Evolutionary conservation across 1,140 invertebrate species (phyloP).

Genomic region (Drosophila kohkoa): DNA sequence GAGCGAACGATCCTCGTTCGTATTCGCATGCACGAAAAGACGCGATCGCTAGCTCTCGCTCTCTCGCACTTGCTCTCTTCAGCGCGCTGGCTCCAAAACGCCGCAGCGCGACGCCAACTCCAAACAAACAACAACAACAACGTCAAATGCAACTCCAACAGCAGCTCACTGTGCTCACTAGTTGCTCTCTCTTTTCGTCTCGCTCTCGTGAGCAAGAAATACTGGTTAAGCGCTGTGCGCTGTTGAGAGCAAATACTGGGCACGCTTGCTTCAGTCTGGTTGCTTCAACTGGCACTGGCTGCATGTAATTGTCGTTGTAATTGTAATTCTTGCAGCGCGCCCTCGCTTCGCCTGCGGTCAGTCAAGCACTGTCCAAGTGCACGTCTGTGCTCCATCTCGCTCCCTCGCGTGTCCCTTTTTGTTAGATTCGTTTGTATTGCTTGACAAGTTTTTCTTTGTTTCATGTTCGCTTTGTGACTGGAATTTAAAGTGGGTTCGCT

Average conservation of each 20-base stretch:
- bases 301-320: constrained; percentile 47
- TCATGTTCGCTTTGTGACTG: constrained; percentile 60
- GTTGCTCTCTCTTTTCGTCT: not conserved
- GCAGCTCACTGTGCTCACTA: not conserved
- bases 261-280: constrained; percentile 31
- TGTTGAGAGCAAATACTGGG: constrained; percentile 44
- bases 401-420: constrained; percentile 60
- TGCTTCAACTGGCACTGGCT: constrained; percentile 1
- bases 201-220: constrained; percentile 23
- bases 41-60: constrained; percentile 6
- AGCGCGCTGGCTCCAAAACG: constrained; percentile 20
- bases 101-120: constrained; percentile 15
- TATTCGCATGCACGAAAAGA: constrained; percentile 26
- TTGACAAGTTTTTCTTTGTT: constrained; percentile 67
- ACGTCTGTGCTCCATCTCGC: not conserved
- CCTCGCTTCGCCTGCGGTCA: constrained; percentile 56
- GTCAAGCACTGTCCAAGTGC: not conserved
- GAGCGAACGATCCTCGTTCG: constrained; percentile 45
- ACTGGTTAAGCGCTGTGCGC: constrained; percentile 32
- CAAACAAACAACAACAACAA: constrained; percentile 9
- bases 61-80: constrained; percentile 1
- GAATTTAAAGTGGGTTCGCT: constrained; percentile 65
- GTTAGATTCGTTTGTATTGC: constrained; percentile 63
- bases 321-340: constrained; percentile 63
- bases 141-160: constrained; percentile 41